Percentiles rank a stretch among this genome's conserved stretches.
Conservation (phyloP, 2,113 vertebrate species). For the Deroptyus accipitrinus region DNA sequence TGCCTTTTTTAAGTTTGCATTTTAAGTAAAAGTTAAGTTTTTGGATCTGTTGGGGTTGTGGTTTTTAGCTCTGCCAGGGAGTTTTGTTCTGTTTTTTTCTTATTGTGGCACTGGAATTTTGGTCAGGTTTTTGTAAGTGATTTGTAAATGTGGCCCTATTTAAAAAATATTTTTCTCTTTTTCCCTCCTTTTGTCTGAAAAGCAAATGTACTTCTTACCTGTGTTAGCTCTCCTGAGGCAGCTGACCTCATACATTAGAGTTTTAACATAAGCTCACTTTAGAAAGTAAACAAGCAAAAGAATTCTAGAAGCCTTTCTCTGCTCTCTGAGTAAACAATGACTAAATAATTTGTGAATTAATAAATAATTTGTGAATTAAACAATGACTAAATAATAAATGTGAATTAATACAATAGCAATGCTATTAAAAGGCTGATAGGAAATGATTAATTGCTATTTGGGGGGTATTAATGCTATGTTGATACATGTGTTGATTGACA, state of each 20-base stretch:
- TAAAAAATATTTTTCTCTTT: fast-evolving
- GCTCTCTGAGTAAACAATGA: background rate
- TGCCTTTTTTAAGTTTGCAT: fast-evolving
- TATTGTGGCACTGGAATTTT: background rate
- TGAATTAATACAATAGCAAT: background rate
- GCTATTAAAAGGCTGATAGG: background rate
- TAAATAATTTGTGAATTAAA: background rate
- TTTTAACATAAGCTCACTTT: background rate
- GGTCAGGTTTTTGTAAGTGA: background rate
- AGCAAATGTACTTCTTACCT: background rate
- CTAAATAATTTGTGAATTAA: fast-evolving
- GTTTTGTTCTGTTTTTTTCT: background rate
- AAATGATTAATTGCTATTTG: background rate
- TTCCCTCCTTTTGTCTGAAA: background rate
- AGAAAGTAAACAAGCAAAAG: background rate
- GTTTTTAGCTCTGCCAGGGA: background rate
- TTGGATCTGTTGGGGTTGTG: background rate
- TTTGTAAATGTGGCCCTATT: background rate
- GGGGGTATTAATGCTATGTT: background rate
- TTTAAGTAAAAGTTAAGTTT: background rate
- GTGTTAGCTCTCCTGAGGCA: background rate
- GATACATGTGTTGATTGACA: background rate
- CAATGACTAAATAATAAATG: background rate
- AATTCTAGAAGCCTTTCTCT: background rate
- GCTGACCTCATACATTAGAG: background rate